These are phyloP conservation scores for Setipinna tenuifilis DNA, from an alignment of 2,797 vertebrate genomes.

Conservation along the genomic window DNA sequence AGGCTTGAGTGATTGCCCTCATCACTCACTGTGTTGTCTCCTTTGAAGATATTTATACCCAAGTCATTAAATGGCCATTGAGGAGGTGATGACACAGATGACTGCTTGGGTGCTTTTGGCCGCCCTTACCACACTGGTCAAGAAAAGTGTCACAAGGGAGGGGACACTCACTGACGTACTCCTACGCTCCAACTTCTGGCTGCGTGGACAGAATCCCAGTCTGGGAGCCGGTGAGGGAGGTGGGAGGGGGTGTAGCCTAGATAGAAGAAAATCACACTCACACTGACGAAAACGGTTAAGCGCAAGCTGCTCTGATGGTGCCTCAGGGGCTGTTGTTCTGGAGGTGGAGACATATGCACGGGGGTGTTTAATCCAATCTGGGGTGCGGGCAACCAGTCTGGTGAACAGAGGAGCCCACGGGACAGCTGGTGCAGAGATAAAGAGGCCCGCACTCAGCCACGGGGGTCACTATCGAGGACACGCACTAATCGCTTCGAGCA, in stretches of 20 bases:
- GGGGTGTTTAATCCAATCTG: constrained; percentile 66
- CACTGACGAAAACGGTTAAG: constrained; percentile 14
- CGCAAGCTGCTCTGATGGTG: constrained; percentile 34
- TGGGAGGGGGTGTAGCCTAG: constrained; percentile 12
- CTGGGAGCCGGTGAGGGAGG: neutral
- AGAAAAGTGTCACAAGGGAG: constrained; percentile 35
- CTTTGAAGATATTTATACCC: constrained; percentile 71
- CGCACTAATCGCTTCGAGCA: neutral
- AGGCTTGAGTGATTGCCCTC: constrained; percentile 58
- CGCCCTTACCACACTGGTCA: neutral
- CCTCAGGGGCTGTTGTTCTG: constrained; percentile 38
- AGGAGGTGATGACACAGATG: neutral
- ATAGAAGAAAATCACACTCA: constrained; percentile 6
- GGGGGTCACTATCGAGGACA: constrained; percentile 47
- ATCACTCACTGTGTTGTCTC: constrained; percentile 64
- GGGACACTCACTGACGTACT: constrained; percentile 36
- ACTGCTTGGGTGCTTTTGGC: neutral
- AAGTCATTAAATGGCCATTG: neutral
- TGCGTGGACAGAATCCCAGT: neutral
- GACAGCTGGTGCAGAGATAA: constrained; percentile 52
- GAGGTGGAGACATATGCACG: constrained; percentile 60
- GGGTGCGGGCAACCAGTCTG: constrained; percentile 49
- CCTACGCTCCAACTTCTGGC: neutral
- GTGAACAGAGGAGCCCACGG: neutral
- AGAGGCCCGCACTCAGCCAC: constrained; percentile 44